Evolutionary conservation across 2,888 invertebrate species (phyloP).

Genomic region (Synergus gifuensis): DNA sequence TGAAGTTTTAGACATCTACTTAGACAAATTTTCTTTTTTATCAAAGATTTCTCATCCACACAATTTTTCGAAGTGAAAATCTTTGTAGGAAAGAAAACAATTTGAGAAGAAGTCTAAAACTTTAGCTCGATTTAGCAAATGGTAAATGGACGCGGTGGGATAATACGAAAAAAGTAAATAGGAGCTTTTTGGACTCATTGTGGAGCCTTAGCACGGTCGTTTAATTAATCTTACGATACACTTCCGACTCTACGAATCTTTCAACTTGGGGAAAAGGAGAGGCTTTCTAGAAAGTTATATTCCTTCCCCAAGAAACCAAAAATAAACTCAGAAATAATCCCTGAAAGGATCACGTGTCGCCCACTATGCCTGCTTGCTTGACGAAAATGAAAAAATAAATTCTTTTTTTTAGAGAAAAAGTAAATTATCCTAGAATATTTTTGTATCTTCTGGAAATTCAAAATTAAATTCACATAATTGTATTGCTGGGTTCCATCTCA

Average conservation of each 20-base stretch:
- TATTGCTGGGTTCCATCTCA: too few relatives aligned
- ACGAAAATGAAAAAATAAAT: background rate
- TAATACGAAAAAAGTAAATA: constrained; percentile 47
- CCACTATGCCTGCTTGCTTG: background rate
- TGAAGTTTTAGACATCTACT: too few relatives aligned
- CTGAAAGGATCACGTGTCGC: constrained; percentile 19
- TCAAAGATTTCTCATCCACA: background rate
- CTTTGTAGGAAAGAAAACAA: too few relatives aligned
- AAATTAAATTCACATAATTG: too few relatives aligned
- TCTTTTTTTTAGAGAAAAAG: background rate
- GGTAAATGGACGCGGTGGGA: background rate
- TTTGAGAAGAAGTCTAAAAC: too few relatives aligned
- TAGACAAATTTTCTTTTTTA: background rate
- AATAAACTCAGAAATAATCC: constrained; percentile 12
- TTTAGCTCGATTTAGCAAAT: background rate
- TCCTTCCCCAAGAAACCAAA: constrained; percentile 6
- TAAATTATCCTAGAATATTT: background rate
- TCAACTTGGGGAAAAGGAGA: constrained; percentile 44
- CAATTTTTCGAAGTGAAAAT: too few relatives aligned
- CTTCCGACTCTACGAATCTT: constrained; percentile 48
- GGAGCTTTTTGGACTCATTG: constrained; percentile 42
- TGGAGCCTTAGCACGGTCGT: constrained; percentile 48
- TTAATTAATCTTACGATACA: constrained; percentile 48
- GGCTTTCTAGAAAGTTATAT: background rate
- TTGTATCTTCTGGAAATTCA: background rate